Evolutionary conservation across 2,888 invertebrate genomes (phyloP), one percentile per base, ranked within the genome.

Genomic region (Tenthredo mesomela): DNA sequence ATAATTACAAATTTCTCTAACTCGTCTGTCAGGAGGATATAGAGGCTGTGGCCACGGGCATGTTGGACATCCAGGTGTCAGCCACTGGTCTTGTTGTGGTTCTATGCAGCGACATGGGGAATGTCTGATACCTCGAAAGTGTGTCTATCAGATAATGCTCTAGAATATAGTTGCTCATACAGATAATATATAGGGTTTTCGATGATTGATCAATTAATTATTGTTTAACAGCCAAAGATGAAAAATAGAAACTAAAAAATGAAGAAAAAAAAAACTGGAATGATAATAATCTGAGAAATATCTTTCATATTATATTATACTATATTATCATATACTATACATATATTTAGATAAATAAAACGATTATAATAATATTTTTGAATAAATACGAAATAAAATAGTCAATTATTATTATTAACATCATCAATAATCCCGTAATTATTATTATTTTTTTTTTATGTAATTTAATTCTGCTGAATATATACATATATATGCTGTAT

Each of bases 81-180:
- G 96, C 12, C 97, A 97, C 94, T 97, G 97, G 97, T 97, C 97
- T 73, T 97, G 97, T 92, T 97, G 97, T 93, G 97, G 96, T 71
- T 92, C 92, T 18, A 89, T 90, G 78, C 89, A 91, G 78, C 89
- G 88, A 82, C 86, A 92, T 37, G 90, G 91, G 29, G 87, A 78
- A 70, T 93, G 93, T 58, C 86, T 89, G 71, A 85, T 85, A 50
- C 87, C 88, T 70, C 88, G 88, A 86, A 91, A 88, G 84, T 86
- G 86, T 33, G 84, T 88, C 54, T 89, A 89, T 75, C 89, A 89
- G 86, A 85, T 91, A 86, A 87, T 88, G 82, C 88, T 91, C 82
- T 91, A 77, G 80, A 61, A 61, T 80, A 10, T 15, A 33, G 25
- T 10, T 50, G 12, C 6, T 18, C 43, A 5, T n/a, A 15, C 9